Evolutionary conservation across 2,888 invertebrate genomes (phyloP), one percentile per base, ranked within the genome.

Genomic region (Hemicrepidius hirtus): DNA sequence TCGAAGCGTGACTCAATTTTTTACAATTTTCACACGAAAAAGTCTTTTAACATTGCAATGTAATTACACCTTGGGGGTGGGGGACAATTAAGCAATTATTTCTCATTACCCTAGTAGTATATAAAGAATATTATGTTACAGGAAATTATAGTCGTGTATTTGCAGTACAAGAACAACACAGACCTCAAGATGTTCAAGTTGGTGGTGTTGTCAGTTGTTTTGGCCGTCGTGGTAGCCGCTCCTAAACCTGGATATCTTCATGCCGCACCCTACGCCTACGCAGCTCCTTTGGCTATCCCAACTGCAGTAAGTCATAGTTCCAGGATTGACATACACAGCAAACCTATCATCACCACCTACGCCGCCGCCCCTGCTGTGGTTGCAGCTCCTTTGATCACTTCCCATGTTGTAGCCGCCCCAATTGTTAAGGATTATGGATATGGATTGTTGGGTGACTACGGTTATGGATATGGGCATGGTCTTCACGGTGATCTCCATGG

Each of bases 161-260:
- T 53, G 40, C 32, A 32, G 20, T 37, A 3, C 49, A 55, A 40
- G 40, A 63, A 32, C 62, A 69, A 88, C 88, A 88, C 88, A 88
- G 88, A 88, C 88, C 87, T 85, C 87, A 71, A 70, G 28, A 74
- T 74, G 74, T 71, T 71, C n/a, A 71, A 87, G 87, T 84, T 89
- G 90, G 90, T 90, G 89, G 90, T 90, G 87, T 90, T 91, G 84
- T 88, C 89, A 85, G 88, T 89, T 85, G 84, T 90, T 72, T 85
- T 88, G 81, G 87, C 89, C 70, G 87, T 89, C 83, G 90, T 88
- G 68, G 87, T 87, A 80, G 90, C 90, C 79, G 88, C 88, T 28
- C 80, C 84, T 41, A 77, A 84, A 83, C 76, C 75, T 28, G 67
- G 71, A 40, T 70, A 62, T 32, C 63, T 75, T 9, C 74, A 76